Base-by-base conservation (phyloP, 2,888 invertebrate species). In the Leptinotarsa rubiginosa region DNA sequence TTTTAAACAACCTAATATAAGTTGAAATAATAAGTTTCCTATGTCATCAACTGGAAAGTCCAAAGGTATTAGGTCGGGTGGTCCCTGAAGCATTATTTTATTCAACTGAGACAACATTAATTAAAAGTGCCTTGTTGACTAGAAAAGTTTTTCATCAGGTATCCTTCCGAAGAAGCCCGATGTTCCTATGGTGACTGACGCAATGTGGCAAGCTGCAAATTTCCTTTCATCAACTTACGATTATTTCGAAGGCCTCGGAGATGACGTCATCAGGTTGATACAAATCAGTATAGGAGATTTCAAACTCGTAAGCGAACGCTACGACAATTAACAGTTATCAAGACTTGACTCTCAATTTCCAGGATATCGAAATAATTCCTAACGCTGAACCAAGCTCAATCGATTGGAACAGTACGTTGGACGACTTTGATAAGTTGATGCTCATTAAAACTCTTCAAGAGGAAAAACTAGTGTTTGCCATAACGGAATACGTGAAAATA, bases 401-500 rank as follows among this genome's bases (percentile, higher is more conserved):
- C 4, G 83, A 92, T 52, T 96, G 95, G 96, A 87, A 95, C 85
- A 84, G 85, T 0, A 88, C 86, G 16, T 85, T 97, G 22, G 89
- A 89, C 1, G 87, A 91, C 72, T 96, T 96, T 85, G 94, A 96
- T 83, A 96, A 96, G 86, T 88, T 97, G 13, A 92, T 97, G 90
- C 86, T 97, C 49, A 85, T 97, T 2, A 94, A 94, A 87, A 90
- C 92, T 41, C 89, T 96, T 67, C 92, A 92, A 80, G 95, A 95
- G 86, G 95, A 96, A 83, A 94, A 94, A 86, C 89, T 97, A 22
- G 92, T 96, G 41, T 93, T 95, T 83, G 95, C 94, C 1, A 92
- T 96, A 12, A 93, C 94, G 0, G 92, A 94, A 78, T 97, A 94
- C 86, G 95, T 97, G 1, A 91, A 92, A 82, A 89, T 88, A 50